These are phyloP conservation scores for Eurytoma californica DNA, from an alignment of 2,888 invertebrate genomes.

Conservation along the genomic window DNA sequence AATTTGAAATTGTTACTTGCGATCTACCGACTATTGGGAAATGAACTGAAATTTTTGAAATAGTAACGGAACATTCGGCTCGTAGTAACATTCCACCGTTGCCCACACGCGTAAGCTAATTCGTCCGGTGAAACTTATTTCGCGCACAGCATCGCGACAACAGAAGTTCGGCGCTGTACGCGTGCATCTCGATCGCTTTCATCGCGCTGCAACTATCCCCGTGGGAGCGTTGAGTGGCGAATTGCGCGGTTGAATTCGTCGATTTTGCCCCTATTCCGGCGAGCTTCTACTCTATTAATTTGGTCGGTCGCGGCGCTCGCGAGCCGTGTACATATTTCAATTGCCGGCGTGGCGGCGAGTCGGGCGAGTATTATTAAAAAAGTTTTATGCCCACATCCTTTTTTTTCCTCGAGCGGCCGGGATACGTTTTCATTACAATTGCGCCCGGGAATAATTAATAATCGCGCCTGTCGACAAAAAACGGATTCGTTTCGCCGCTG, in stretches of 20 bases:
- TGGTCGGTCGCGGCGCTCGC: not conserved
- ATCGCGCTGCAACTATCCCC: not conserved
- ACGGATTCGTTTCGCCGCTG: not conserved
- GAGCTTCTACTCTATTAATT: not conserved
- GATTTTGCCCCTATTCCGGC: not conserved
- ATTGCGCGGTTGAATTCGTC: not conserved
- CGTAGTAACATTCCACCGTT: not conserved
- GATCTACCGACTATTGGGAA: no score
- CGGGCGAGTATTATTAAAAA: conserved; percentile 16
- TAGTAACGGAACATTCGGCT: not conserved
- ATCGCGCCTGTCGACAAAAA: not conserved
- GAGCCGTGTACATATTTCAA: not conserved
- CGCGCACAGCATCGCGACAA: not conserved
- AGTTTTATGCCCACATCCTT: conserved; percentile 4
- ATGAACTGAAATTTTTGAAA: no score
- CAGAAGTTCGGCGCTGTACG: not conserved
- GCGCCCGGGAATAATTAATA: conserved; percentile 19
- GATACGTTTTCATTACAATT: conserved; percentile 17
- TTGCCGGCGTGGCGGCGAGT: not conserved
- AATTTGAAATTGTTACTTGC: no score
- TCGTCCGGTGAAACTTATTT: not conserved
- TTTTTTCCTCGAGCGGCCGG: not conserved
- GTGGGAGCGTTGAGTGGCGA: not conserved
- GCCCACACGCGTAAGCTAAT: not conserved
- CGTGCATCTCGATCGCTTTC: not conserved